These are phyloP conservation scores for Athalia cordata DNA, from an alignment of 2,888 invertebrate species.

Conservation along the genomic window DNA sequence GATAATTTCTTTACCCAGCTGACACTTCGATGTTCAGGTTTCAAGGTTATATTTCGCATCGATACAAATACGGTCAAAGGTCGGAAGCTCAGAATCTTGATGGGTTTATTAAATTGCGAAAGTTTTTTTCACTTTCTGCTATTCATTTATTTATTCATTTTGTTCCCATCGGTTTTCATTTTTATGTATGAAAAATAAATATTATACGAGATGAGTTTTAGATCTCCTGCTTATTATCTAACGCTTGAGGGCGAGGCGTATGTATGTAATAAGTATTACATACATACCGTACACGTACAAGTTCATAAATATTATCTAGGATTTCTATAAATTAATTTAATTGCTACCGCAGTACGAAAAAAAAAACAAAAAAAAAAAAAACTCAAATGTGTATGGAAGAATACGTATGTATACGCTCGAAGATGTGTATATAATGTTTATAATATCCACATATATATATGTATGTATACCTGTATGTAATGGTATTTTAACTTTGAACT, in stretches of 20 bases:
- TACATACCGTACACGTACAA: not conserved
- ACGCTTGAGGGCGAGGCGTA: no score
- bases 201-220: no score
- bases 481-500: constrained; percentile 45
- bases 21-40: not conserved
- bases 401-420: not conserved
- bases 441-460: not conserved
- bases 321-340: constrained; percentile 25
- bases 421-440: not conserved
- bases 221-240: no score
- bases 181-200: no score
- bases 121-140: not conserved
- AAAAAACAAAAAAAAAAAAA: not conserved
- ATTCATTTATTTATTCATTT: no score
- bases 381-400: not conserved
- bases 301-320: constrained; percentile 26
- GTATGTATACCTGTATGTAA: not conserved
- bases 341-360: not conserved
- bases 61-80: constrained; percentile 19
- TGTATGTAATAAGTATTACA: no score
- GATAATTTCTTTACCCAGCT: constrained; percentile 11
- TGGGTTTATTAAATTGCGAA: not conserved
- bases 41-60: not conserved
- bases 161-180: no score
- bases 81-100: not conserved